Base-by-base conservation (phyloP, 2,797 vertebrate genomes). In the Glossophaga mutica region DNA sequence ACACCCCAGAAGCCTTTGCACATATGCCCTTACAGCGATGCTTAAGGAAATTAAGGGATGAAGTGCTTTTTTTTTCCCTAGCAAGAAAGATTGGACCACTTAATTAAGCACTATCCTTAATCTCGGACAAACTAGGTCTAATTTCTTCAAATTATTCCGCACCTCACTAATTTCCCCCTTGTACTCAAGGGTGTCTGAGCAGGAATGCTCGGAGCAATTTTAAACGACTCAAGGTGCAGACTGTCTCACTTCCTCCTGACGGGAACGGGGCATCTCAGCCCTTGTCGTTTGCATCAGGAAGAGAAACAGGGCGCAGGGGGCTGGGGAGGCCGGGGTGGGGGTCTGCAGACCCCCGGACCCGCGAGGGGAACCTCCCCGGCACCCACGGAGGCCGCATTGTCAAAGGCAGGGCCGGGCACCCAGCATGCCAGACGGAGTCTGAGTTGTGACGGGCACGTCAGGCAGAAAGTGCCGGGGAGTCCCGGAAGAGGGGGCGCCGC, bases 21-120 rank as follows among this genome's bases (percentile, higher is more conserved):
- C 93, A 26, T 9, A 22, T 0, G 0, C 73, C 73, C 87, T 90
- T 19, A 5, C 26, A 48, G 89, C 78, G 77, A 74, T 3, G 59
- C 94, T 77, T 62, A 57, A 90, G 94, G 68, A 96, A 91, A 96
- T 95, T 32, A 90, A 90, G 90, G 87, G 42, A 59, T 87, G 52
- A 83, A 93, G 84, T 67, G 92, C 87, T 91, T 94, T 46, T 73
- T 34, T 11, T 19, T 1, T 1, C 88, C 83, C 83, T 78, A 91
- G 94, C 78, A 93, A 97, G 93, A 84, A 94, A 90, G 97, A 93
- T 71, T 0, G 74, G 79, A 34, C 74, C 83, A 79, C 83, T 93
- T 97, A 79, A 95, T 97, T 96, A 96, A 90, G 93, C 85, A 62
- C 94, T 78, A 37, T 73, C 59, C 84, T 96, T 94, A 94, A 96